Evolutionary conservation across 2,797 vertebrate genomes (phyloP).

Genomic region (Arnoldichthys spilopterus): DNA sequence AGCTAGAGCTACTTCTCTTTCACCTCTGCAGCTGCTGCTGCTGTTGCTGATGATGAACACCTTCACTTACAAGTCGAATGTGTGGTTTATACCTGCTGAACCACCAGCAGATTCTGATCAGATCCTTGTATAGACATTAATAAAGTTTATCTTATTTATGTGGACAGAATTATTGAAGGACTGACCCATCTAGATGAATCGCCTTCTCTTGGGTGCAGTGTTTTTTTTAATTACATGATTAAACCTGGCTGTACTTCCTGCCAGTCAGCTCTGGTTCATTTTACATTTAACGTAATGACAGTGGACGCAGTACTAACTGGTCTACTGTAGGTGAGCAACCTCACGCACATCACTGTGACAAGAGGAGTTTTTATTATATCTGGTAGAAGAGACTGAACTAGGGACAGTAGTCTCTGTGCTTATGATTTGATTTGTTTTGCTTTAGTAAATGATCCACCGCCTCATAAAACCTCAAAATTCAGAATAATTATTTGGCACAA

Average conservation of each 20-base stretch:
- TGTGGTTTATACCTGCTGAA: conserved; percentile 7
- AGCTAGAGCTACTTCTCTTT: conserved; percentile 41
- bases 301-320: neutral
- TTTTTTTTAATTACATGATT: neutral
- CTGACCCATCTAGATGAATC: neutral
- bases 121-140: neutral
- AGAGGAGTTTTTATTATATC: no score
- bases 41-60: neutral
- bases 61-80: conserved; percentile 29
- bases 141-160: neutral
- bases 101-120: conserved; percentile 18
- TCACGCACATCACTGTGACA: neutral
- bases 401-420: neutral
- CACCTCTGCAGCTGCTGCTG: conserved; percentile 22
- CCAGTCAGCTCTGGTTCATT: neutral
- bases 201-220: no score
- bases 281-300: neutral
- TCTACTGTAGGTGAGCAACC: neutral
- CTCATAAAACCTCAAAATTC: no score
- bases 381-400: neutral
- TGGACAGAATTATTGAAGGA: neutral
- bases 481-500: no score
- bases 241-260: neutral
- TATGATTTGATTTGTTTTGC: no score
- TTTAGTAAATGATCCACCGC: no score